Percentiles rank a stretch among this genome's conserved stretches.
Conservation (phyloP, 2,113 vertebrate genomes). For the Colaptes auratus region DNA sequence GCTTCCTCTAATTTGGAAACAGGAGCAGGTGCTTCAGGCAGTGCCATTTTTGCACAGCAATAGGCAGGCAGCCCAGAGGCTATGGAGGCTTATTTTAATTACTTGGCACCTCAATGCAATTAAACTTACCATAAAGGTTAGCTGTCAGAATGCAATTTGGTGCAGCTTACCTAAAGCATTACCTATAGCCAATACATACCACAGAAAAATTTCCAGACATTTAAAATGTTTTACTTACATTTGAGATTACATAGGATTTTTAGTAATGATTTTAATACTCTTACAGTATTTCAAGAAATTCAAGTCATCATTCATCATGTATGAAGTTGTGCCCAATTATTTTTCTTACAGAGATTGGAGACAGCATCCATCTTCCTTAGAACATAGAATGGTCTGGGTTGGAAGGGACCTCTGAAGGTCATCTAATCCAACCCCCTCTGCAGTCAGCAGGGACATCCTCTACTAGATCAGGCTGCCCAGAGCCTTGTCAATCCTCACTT, state of each 20-base stretch:
- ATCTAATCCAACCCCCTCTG: too few species aligned
- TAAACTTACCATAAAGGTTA: neutral
- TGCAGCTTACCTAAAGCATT: neutral
- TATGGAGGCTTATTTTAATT: conserved; percentile 32
- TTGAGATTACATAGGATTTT: neutral
- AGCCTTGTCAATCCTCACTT: too few species aligned
- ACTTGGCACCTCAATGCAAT: neutral
- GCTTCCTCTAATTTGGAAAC: neutral
- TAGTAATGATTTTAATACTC: neutral
- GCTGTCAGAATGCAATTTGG: neutral
- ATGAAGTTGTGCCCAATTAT: neutral
- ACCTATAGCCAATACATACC: neutral
- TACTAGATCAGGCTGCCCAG: too few species aligned
- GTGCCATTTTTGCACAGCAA: neutral
- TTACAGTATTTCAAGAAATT: neutral
- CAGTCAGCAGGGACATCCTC: too few species aligned
- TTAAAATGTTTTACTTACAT: neutral
- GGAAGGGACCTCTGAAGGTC: too few species aligned
- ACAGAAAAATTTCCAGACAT: neutral
- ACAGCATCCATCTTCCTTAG: neutral
- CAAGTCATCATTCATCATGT: neutral
- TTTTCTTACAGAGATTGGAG: neutral
- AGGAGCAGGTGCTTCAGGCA: neutral
- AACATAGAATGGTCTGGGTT: neutral
- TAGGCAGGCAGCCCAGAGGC: neutral